phyloP scores from a whole-genome alignment of 2,888 invertebrate genomes.

The Clistopyga incitator region DNA sequence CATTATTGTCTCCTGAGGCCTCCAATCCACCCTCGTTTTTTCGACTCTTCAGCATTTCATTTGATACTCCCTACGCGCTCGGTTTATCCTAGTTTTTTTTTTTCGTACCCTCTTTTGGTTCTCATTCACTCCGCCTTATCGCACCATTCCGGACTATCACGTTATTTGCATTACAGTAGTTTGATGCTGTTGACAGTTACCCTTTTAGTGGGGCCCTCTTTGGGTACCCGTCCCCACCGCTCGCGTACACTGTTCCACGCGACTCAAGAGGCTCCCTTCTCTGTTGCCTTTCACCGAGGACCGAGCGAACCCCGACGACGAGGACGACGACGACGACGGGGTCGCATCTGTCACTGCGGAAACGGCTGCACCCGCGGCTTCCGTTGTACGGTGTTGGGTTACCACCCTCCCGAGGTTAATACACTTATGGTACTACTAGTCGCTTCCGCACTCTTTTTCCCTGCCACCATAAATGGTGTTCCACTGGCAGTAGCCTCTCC shows the following conservation, averaged over 20 bases:
- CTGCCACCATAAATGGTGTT: conserved; percentile 47
- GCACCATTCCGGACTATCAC: conserved; percentile 46
- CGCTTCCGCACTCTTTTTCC: conserved; percentile 51
- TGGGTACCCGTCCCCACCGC: conserved; percentile 12
- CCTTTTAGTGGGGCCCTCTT: conserved; percentile 49
- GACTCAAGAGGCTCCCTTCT: conserved; percentile 36
- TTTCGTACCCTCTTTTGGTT: conserved; percentile 19
- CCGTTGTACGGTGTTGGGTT: conserved; percentile 74
- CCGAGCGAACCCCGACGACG: conserved; percentile 69
- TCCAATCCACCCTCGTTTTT: conserved; percentile 24
- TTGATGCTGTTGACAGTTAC: conserved; percentile 72
- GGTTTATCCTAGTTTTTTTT: neutral
- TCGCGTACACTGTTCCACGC: conserved; percentile 57
- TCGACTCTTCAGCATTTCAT: conserved; percentile 26
- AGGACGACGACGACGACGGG: conserved; percentile 64
- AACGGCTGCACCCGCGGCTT: conserved; percentile 78
- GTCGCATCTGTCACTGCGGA: conserved; percentile 83
- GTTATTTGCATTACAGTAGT: conserved; percentile 71
- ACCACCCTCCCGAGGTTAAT: conserved; percentile 74
- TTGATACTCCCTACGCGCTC: neutral
- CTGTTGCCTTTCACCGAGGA: conserved; percentile 66
- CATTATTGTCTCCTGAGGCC: neutral
- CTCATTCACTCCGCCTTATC: conserved; percentile 58
- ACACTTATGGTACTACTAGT: conserved; percentile 67
- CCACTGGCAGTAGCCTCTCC: conserved; percentile 8